Base-by-base conservation (phyloP, 1,140 invertebrate species). In the Berghia stephanieae region DNA sequence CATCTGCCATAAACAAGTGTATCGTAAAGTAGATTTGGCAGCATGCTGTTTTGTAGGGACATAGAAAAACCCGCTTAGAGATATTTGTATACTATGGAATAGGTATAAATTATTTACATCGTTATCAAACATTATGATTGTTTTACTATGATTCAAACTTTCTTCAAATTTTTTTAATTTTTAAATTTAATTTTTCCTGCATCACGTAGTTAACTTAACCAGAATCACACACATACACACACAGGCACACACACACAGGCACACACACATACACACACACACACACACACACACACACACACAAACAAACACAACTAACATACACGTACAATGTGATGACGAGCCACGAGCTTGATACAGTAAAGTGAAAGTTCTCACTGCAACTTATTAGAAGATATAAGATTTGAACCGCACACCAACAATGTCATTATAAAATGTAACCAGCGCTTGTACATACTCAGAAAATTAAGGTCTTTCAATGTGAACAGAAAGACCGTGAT, bases 241-340 rank as follows among this genome's bases (percentile, higher is more conserved):
- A 36, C 2, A 40, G 5, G 18, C 3, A 34, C 34, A 16, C 18
- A 38, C 21, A 36, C 3, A 67, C 2, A 40, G 2, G 63, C 55
- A 60, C 55, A 24, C 55, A 24, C 55, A 24, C 55, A 24, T 31
- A 60, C 55, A 60, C 55, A 60, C 55, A 60, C 55, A 60, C 55
- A 60, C 55, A 60, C 55, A 60, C 55, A 60, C 55, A 60, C 55
- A n/a, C 55, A 60, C 55, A 60, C 55, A 60, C 55, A 60, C 55
- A 60, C 55, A 60, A 5, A n/a, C 55, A 60, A 6, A 60, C 4
- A 24, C 6, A 60, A 10, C 21, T 8, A 6, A 60, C 55, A 60
- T 5, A n/a, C n/a, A n/a, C n/a, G n/a, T 5, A 60, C 5, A 60
- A 60, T 24, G 31, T 8, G 31, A 60, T n/a, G 31, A 60, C 55